Evolutionary conservation across 2,113 vertebrate genomes (phyloP).

Genomic region (Oreochromis tanganicae): DNA sequence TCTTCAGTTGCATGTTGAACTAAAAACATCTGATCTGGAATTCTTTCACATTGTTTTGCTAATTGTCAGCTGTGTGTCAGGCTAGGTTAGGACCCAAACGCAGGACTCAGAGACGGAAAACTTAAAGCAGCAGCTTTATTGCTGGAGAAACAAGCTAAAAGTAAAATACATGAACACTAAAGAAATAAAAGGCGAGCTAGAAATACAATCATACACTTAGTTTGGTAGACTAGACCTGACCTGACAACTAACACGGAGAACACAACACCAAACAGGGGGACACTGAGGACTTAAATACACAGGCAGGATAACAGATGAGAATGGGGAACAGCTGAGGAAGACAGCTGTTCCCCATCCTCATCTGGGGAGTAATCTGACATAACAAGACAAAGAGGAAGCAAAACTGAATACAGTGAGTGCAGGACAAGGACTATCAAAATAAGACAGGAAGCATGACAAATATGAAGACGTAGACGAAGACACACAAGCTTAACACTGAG

Average conservation of each 20-base stretch:
- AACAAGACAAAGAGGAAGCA: background rate
- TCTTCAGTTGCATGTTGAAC: background rate
- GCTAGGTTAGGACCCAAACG: background rate
- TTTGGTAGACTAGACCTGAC: background rate
- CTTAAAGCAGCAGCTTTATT: background rate
- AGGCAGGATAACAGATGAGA: background rate
- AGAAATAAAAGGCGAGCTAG: accelerated
- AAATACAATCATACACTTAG: background rate
- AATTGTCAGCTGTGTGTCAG: background rate
- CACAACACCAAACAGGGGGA: accelerated
- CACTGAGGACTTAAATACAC: background rate
- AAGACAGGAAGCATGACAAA: background rate
- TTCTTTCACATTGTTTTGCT: background rate
- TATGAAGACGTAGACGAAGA: background rate
- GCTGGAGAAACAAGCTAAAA: background rate
- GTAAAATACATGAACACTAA: background rate
- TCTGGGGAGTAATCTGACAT: background rate
- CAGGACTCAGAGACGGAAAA: background rate
- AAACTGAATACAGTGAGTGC: background rate
- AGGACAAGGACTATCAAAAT: background rate
- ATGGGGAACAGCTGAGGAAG: background rate
- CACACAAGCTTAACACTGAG: background rate
- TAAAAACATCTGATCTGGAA: background rate
- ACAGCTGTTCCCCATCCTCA: background rate
- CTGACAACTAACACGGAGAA: background rate